Percentiles rank a stretch among this genome's conserved stretches.
phyloP scores from a whole-genome alignment of 1,140 invertebrate genomes.

The Platyscapa corneri region DNA sequence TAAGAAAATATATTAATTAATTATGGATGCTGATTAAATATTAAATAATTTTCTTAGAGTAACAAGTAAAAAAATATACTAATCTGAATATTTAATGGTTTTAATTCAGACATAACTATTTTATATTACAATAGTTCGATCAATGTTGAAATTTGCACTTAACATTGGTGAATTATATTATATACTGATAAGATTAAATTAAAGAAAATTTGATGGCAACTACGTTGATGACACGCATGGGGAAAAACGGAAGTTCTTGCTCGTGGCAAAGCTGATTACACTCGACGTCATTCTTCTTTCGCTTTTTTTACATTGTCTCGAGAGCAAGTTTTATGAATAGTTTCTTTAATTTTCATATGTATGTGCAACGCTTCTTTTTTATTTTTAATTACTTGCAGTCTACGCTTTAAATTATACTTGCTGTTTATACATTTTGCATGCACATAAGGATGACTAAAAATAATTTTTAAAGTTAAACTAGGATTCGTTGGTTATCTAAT shows the following conservation, averaged over 20 bases:
- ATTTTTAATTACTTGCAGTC: not conserved
- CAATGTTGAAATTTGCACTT: too few relatives aligned
- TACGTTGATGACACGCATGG: not conserved
- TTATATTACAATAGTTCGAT: too few relatives aligned
- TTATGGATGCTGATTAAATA: too few relatives aligned
- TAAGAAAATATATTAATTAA: too few relatives aligned
- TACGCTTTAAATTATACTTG: too few relatives aligned
- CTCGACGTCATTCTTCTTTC: not conserved
- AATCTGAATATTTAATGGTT: too few relatives aligned
- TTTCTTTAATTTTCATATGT: not conserved
- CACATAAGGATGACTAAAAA: too few relatives aligned
- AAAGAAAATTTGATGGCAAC: not conserved
- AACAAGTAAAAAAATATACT: too few relatives aligned
- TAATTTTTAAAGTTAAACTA: not conserved
- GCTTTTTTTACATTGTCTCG: not conserved
- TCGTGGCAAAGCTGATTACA: not conserved
- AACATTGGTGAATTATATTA: not conserved
- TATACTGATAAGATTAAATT: not conserved
- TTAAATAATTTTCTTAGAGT: too few relatives aligned
- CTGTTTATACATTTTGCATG: too few relatives aligned
- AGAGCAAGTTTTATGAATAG: not conserved
- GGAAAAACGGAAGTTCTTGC: not conserved
- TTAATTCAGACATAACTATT: too few relatives aligned
- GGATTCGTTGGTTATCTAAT: conserved; percentile 14
- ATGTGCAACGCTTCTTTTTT: not conserved